Evolutionary conservation across 2,888 invertebrate species (phyloP).

Genomic region (Acrobasis consociella): DNA sequence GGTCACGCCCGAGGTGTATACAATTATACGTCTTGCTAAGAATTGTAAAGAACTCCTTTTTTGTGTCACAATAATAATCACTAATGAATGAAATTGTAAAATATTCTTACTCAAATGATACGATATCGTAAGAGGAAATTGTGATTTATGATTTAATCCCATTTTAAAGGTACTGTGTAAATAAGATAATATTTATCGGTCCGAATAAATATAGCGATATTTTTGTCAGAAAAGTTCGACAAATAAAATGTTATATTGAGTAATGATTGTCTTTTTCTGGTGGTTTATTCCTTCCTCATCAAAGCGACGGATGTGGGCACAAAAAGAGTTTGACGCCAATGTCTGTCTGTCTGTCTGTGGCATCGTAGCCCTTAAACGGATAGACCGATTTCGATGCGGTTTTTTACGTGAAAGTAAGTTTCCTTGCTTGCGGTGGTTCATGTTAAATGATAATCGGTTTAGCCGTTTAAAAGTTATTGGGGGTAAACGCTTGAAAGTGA

Average conservation of each 20-base stretch:
- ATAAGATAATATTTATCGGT: constrained; percentile 43
- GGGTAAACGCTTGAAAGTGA: too few species aligned
- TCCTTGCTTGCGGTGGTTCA: too few species aligned
- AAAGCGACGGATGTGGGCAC: too few species aligned
- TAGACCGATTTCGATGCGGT: too few species aligned
- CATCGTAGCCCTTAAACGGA: too few species aligned
- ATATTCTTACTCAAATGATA: background rate
- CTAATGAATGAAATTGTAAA: background rate
- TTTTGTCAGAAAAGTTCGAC: constrained; percentile 52
- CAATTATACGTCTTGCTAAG: too few species aligned
- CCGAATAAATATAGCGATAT: constrained; percentile 45
- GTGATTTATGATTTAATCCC: constrained; percentile 35
- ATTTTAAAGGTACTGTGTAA: constrained; percentile 37
- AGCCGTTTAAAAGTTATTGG: too few species aligned
- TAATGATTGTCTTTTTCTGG: constrained; percentile 34
- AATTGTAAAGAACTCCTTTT: background rate
- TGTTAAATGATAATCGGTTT: too few species aligned
- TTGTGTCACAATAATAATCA: background rate
- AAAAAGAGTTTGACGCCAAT: too few species aligned
- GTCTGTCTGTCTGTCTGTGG: too few species aligned
- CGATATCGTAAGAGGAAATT: constrained; percentile 23
- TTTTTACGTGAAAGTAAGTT: too few species aligned
- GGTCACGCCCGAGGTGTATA: too few species aligned
- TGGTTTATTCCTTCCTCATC: background rate
- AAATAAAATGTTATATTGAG: constrained; percentile 54